Evolutionary conservation across 2,113 vertebrate species (phyloP).

Genomic region (Sitta europaea): DNA sequence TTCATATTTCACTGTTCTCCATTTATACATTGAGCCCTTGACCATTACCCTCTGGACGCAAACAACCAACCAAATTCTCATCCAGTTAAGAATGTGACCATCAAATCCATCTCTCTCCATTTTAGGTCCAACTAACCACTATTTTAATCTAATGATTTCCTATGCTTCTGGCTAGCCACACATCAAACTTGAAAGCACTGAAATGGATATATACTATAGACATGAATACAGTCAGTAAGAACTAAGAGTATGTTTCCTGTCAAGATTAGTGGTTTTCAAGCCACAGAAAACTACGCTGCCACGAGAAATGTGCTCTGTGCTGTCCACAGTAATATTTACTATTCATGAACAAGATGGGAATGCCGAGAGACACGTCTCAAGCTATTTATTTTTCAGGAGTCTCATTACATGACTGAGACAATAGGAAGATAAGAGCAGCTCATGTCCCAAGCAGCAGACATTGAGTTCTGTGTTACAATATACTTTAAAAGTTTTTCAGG

Average conservation of each 20-base stretch:
- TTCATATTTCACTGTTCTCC: rapidly evolving
- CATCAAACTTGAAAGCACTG: background rate
- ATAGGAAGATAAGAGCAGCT: too few relatives aligned
- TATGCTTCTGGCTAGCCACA: background rate
- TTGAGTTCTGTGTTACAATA: too few relatives aligned
- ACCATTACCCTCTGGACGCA: too few relatives aligned
- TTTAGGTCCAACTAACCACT: background rate
- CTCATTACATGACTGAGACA: too few relatives aligned
- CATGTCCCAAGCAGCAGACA: too few relatives aligned
- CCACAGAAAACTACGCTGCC: background rate
- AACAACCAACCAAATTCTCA: background rate
- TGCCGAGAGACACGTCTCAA: too few relatives aligned
- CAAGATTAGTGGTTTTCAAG: background rate
- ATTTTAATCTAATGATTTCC: background rate
- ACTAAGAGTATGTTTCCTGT: background rate
- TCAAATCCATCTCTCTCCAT: background rate
- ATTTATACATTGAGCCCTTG: background rate
- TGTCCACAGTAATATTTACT: too few relatives aligned
- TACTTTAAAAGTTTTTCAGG: too few relatives aligned
- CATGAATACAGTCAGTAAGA: background rate
- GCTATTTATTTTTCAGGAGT: too few relatives aligned
- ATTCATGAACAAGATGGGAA: too few relatives aligned
- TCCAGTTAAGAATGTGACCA: background rate
- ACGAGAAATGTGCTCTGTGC: background rate
- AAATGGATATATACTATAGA: background rate